These are phyloP conservation scores for Zonitis immaculata DNA, from an alignment of 2,888 invertebrate species.

Conservation along the genomic window DNA sequence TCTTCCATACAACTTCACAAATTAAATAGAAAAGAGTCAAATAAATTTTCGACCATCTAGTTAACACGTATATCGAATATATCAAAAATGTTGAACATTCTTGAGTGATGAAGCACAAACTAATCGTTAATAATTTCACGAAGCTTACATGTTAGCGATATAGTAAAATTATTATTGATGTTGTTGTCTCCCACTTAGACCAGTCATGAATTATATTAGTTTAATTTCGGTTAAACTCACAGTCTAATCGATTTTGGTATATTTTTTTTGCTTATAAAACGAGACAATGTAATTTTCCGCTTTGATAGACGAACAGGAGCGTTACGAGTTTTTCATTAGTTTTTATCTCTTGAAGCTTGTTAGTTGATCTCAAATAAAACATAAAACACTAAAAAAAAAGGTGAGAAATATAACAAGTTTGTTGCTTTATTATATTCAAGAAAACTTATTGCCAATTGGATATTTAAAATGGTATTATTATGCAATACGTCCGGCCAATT, in stretches of 20 bases:
- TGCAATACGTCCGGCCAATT: background rate
- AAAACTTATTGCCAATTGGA: no score
- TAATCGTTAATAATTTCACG: slow-evolving; percentile 46
- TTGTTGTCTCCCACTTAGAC: slow-evolving; percentile 31
- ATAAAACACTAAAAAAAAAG: background rate
- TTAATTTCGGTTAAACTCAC: slow-evolving; percentile 18
- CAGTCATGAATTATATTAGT: slow-evolving; percentile 13
- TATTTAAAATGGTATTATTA: no score
- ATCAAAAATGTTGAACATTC: slow-evolving; percentile 47
- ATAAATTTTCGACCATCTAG: slow-evolving; percentile 31
- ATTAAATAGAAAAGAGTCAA: slow-evolving; percentile 34
- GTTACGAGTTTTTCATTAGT: slow-evolving; percentile 34
- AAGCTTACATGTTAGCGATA: no score
- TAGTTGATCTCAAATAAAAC: no score
- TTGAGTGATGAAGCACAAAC: slow-evolving; percentile 46
- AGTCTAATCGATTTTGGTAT: slow-evolving; percentile 23
- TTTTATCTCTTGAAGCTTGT: slow-evolving; percentile 32
- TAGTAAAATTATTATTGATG: no score
- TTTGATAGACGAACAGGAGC: slow-evolving; percentile 44
- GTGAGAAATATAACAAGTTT: background rate
- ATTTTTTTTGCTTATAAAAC: slow-evolving; percentile 36
- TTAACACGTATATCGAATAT: slow-evolving; percentile 38
- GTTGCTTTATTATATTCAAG: no score
- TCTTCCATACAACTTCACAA: slow-evolving; percentile 33
- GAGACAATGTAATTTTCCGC: slow-evolving; percentile 47